Base-by-base conservation (phyloP, 2,797 vertebrate genomes). In the Chloroceryle amazona region DNA sequence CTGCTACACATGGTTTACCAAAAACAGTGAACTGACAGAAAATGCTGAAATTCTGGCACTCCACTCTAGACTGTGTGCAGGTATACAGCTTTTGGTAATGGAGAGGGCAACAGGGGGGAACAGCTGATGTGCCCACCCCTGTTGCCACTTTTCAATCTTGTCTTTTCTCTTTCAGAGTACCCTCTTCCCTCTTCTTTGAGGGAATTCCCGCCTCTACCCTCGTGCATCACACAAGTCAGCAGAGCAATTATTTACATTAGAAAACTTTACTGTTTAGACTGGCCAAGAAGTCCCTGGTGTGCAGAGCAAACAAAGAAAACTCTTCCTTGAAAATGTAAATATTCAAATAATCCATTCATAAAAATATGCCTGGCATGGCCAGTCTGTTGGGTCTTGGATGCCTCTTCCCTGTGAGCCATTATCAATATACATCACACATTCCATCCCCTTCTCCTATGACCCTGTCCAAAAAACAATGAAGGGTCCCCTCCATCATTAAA, bases 251-350 rank as follows among this genome's bases (percentile, higher is more conserved):
- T 87, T 96, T 95, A 95, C 46, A n/a, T 86, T 96, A 94, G 89
- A 81, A 91, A 92, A 75, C 54, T 83, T 81, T 79, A 72, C 61
- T 91, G 95, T 96, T 97, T 94, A 93, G 89, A 70, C 89, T 96
- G 84, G 54, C 54, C 85, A 88, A 87, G 60, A 90, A 86, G 73
- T n/a, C 58, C 29, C 75, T 62, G 79, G 42, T 94, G 87, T 68
- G 62, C 35, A 54, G 74, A 85, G 63, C 83, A 94, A 95, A 88
- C 41, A 85, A 92, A 90, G 65, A 94, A 85, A 74, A 86, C 70
- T 90, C 80, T 83, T 81, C 72, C 58, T 81, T 63, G 54, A 66
- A 88, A 79, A 86, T 57, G 66, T 88, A 95, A 90, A 94, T 96
- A 79, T 88, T 95, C 82, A 93, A 91, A 94, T 63, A 88, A 93